These are phyloP conservation scores for Leucopsar rothschildi DNA, from an alignment of 2,113 vertebrate genomes.

Conservation along the genomic window DNA sequence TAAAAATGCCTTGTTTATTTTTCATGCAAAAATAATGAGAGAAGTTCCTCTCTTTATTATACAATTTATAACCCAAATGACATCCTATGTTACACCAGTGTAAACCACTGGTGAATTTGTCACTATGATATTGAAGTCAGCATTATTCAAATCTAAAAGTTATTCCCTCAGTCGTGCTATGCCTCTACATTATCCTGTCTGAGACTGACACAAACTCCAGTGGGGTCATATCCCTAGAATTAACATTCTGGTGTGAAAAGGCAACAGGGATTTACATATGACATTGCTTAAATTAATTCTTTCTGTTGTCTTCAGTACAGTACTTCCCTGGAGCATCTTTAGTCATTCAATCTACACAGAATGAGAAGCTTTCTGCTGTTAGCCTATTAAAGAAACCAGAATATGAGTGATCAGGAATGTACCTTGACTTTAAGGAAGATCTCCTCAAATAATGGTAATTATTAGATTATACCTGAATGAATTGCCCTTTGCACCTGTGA, in stretches of 20 bases:
- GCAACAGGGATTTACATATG: slow-evolving; percentile 33
- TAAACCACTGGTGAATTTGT: slow-evolving; percentile 33
- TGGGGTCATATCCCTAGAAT: slow-evolving; percentile 30
- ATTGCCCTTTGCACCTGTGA: slow-evolving; percentile 31
- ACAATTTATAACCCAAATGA: neutral
- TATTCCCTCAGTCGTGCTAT: neutral
- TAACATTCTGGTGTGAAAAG: slow-evolving; percentile 45
- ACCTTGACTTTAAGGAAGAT: slow-evolving; percentile 44
- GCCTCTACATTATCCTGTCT: slow-evolving; percentile 21
- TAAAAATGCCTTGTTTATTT: slow-evolving; percentile 30
- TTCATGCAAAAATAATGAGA: neutral
- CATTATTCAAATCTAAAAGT: slow-evolving; percentile 29
- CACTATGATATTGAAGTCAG: slow-evolving; percentile 12
- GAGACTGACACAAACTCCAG: slow-evolving; percentile 41
- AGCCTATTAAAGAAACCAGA: slow-evolving; percentile 46
- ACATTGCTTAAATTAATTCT: slow-evolving; percentile 54
- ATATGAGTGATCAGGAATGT: slow-evolving; percentile 38
- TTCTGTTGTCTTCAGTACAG: slow-evolving; percentile 42
- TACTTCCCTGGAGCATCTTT: slow-evolving; percentile 55
- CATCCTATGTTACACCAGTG: neutral
- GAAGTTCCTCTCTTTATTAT: neutral
- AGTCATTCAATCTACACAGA: slow-evolving; percentile 17
- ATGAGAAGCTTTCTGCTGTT: slow-evolving; percentile 36
- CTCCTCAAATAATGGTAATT: slow-evolving; percentile 23
- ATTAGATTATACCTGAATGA: slow-evolving; percentile 5